These are phyloP conservation scores for Thunnus albacares DNA, from an alignment of 2,797 vertebrate species.

Conservation along the genomic window DNA sequence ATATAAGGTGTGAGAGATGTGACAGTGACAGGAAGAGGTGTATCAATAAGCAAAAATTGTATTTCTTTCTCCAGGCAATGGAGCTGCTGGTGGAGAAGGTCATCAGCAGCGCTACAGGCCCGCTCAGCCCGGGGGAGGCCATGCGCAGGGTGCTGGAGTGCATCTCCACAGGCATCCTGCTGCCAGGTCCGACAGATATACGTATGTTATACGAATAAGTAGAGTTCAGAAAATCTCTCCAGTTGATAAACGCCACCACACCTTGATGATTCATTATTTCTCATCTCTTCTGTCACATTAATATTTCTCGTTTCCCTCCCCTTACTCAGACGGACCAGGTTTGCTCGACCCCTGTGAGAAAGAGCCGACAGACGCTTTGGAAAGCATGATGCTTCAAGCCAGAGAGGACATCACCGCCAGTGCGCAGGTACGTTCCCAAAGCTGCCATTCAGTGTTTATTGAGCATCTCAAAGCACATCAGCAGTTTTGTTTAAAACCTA, in stretches of 20 bases:
- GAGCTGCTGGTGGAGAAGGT: conserved; percentile 88
- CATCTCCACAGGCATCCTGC: conserved; percentile 83
- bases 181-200: conserved; percentile 78
- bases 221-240: neutral
- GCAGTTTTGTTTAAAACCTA: neutral
- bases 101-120: conserved; percentile 83
- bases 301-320: neutral
- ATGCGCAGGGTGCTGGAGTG: conserved; percentile 87
- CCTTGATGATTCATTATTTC: neutral
- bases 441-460: neutral
- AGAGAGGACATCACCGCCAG: conserved; percentile 88
- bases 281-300: neutral
- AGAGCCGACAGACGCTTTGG: conserved; percentile 82
- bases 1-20: neutral
- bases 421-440: conserved; percentile 79
- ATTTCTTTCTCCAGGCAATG: conserved; percentile 78
- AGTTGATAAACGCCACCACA: neutral
- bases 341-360: conserved; percentile 91
- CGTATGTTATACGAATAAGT: neutral
- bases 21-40: neutral
- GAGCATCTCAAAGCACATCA: neutral
- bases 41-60: neutral
- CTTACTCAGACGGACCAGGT: conserved; percentile 87
- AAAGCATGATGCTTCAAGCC: conserved; percentile 82
- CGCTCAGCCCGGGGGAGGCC: conserved; percentile 85